Base-by-base conservation (phyloP, 2,797 vertebrate genomes). In the Babyrousa celebensis region DNA sequence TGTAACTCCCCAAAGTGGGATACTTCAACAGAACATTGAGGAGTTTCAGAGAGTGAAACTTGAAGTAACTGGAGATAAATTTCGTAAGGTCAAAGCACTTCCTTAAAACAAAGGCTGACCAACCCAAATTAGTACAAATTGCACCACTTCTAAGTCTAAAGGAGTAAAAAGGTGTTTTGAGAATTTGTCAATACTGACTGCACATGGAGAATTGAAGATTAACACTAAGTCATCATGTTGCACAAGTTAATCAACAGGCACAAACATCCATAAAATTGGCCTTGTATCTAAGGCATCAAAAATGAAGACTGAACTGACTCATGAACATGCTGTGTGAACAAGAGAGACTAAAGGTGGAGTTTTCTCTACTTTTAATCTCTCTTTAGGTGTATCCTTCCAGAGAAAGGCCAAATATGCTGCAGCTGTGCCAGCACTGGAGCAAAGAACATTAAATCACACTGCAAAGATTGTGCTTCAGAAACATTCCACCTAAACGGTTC, bases 221-320 rank as follows among this genome's bases (percentile, higher is more conserved):
- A 88, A 36, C 4, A 1, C 40, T 92, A 96, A 96, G 72, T 63
- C 84, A 68, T 21, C 54, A 3, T 7, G 29, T 93, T 94, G 54
- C 65, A 82, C 83, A 89, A 94, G 77, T 40, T 48, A n/a, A 78
- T 54, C 43, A 43, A 15, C 63, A 6, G 16, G 43, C 23, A n/a
- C 48, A 84, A 72, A 32, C n/a, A 58, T 43, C 36, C 32, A 21
- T 79, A 77, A 75, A 94, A 72, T 20, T 63, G 25, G 58, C 58
- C 52, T 52, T 77, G 29, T 90, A 63, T 82, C 60, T 97, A 32
- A 96, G 0, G 5, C 36, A 71, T 67, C 86, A 89, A 63, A 94
- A 94, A 74, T 25, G 54, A 95, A 93, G 48, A 21, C 74, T 21
- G 0, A n/a, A 25, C 20, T 93, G 96, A 97, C 82, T 96, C 92